Conservation (phyloP, 2,888 invertebrate species). For the Cecidostiba fungosa region DNA sequence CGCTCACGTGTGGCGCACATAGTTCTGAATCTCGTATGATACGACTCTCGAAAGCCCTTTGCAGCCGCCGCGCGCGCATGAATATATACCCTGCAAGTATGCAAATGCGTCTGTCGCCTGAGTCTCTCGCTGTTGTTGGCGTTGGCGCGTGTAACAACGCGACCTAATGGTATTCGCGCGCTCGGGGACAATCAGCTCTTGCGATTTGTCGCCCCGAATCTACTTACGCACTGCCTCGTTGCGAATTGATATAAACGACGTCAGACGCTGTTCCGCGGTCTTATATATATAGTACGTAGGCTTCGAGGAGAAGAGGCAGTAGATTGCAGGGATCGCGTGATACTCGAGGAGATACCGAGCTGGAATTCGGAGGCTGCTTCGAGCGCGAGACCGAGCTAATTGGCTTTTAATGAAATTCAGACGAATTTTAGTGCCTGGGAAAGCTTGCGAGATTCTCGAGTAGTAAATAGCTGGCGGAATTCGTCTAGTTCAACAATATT, state of each 20-base stretch:
- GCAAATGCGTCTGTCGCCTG: constrained; percentile 71
- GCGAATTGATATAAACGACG: constrained; percentile 57
- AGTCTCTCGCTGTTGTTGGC: constrained; percentile 63
- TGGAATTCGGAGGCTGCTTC: not conserved
- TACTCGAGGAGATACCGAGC: not conserved
- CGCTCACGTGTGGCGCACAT: not conserved
- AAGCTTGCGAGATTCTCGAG: not conserved
- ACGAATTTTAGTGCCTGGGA: not conserved
- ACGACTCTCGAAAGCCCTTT: not conserved
- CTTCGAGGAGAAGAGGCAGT: not conserved
- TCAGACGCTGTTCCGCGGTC: constrained; percentile 4
- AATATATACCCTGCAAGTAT: constrained; percentile 75
- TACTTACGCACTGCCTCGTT: constrained; percentile 61
- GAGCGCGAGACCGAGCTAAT: constrained; percentile 19
- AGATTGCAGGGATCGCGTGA: not conserved
- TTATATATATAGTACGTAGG: not conserved
- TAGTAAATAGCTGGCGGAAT: not conserved
- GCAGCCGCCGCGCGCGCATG: constrained; percentile 70
- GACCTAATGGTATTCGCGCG: constrained; percentile 56
- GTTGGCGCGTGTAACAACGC: constrained; percentile 34
- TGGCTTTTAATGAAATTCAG: constrained; percentile 40
- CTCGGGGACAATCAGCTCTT: constrained; percentile 63
- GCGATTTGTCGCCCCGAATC: constrained; percentile 50
- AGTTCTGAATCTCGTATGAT: too few relatives aligned
- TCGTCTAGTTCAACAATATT: not conserved